phyloP scores from a whole-genome alignment of 2,888 invertebrate species.

The Drosophila vallismaia region DNA sequence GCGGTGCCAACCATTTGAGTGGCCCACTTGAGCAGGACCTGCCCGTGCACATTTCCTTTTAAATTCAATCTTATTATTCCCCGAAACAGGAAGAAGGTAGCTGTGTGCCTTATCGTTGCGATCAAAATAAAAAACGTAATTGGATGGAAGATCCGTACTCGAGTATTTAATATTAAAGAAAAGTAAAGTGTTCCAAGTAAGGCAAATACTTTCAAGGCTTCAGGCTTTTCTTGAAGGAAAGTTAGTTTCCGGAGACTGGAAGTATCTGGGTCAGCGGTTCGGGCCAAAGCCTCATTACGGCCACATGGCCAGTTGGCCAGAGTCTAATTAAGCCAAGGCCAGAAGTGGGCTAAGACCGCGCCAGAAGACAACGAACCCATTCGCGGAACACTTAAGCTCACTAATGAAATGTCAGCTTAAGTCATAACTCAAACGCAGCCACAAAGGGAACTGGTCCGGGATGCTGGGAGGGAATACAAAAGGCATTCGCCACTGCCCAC shows the following conservation, averaged over 20 bases:
- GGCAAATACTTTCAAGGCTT: background rate
- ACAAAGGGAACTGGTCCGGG: slow-evolving; percentile 29
- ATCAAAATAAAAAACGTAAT: background rate
- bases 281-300: slow-evolving; percentile 53
- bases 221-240: background rate
- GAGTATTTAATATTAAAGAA: background rate
- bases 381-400: slow-evolving; percentile 77
- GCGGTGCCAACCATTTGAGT: slow-evolving; percentile 69
- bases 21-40: slow-evolving; percentile 60
- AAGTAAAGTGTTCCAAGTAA: background rate
- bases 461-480: background rate
- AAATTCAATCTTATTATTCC: slow-evolving; percentile 50
- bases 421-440: slow-evolving; percentile 80
- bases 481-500: background rate
- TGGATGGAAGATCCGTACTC: background rate
- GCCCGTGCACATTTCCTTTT: slow-evolving; percentile 50
- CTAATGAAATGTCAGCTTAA: slow-evolving; percentile 83
- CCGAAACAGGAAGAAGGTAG: slow-evolving; percentile 1
- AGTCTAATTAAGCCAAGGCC: slow-evolving; percentile 66
- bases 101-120: background rate
- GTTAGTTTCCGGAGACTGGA: slow-evolving; percentile 19
- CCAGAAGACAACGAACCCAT: slow-evolving; percentile 61
- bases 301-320: slow-evolving; percentile 19
- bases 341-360: slow-evolving; percentile 16
- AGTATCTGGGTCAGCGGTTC: slow-evolving; percentile 61